Base-by-base conservation (phyloP, 2,888 invertebrate species). In the Netelia melanura region DNA sequence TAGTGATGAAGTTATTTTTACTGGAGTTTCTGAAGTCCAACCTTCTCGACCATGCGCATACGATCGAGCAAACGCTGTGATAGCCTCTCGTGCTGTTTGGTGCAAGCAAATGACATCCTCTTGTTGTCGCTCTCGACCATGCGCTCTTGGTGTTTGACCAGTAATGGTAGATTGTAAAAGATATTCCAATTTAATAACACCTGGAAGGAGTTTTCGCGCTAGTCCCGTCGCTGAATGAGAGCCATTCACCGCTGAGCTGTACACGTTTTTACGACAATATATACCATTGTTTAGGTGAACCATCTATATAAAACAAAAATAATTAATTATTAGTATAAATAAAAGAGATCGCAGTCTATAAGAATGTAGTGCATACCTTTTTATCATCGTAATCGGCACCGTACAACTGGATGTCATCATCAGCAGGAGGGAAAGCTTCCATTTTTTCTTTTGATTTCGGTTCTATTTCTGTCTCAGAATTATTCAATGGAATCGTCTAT, bases 201-300 rank as follows among this genome's bases (percentile, higher is more conserved):
- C 58, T 72, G 58, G 58, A 6, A 72, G 25, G 8, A 72, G 43
- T 72, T 72, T 72, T 23, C 71, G 71, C 58, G 71, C 58, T 6
- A 58, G 58, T n/a, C 58, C 58, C 38, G 71, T 72, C 25, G 71
- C 71, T 43, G 43, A 44, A 44, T 72, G 71, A 23, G 71, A 72
- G 58, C 48, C 25, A 62, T 10, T 52, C 58, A 23, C 52, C 52
- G 62, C 62, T 2, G 25, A 10, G 14, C 52, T 74, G 52, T 58
- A 71, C 11, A 52, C 11, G 38, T 52, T 17, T 56, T 38, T 71
- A 43, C 44, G 14, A 62, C 74, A 72, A 72, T 72, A 58, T 11
- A 72, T 61, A 11, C 71, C 71, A 17, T 58, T 43, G 5, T 61
- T 58, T 58, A 61, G 43, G 21, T 72, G 58, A 61, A 72, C 58